These are phyloP conservation scores for Cheiracanthium punctorium DNA, from an alignment of 2,888 invertebrate species.

Conservation along the genomic window DNA sequence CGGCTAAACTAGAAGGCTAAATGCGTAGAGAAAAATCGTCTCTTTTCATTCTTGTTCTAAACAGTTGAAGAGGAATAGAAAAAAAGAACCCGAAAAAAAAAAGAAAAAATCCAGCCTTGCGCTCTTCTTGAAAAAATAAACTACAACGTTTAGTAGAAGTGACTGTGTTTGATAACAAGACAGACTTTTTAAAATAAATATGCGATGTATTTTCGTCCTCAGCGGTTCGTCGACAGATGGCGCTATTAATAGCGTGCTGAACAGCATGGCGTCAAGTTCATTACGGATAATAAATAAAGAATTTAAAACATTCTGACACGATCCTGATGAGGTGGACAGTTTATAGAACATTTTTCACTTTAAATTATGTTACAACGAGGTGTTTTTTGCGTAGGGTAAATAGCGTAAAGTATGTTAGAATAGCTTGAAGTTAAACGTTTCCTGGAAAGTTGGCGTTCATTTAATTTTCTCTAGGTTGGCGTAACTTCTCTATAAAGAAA, in stretches of 20 bases:
- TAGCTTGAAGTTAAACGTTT: background rate
- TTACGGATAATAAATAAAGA: constrained; percentile 51
- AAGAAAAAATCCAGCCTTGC: constrained; percentile 25
- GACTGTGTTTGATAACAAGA: constrained; percentile 68
- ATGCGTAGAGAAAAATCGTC: background rate
- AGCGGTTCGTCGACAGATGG: constrained; percentile 59
- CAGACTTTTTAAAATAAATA: constrained; percentile 68
- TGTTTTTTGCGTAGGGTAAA: background rate
- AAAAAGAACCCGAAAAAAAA: background rate
- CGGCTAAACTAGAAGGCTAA: background rate
- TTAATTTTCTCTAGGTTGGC: background rate
- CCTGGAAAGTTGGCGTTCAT: background rate
- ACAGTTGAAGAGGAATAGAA: background rate
- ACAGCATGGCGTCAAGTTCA: constrained; percentile 57
- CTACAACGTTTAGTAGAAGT: constrained; percentile 62
- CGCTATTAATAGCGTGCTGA: constrained; percentile 52
- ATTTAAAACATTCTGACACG: constrained; percentile 49
- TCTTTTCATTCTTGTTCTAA: background rate
- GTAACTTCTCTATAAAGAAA: background rate
- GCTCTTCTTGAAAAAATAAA: constrained; percentile 59
- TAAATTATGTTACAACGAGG: background rate
- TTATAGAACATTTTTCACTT: background rate
- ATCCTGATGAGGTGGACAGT: constrained; percentile 30
- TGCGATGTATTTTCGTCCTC: constrained; percentile 43
- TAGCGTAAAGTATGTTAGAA: background rate